Percentiles rank a stretch among this genome's conserved stretches.
Evolutionary conservation across 2,888 invertebrate species (phyloP).

Genomic region (Nomada flava): DNA sequence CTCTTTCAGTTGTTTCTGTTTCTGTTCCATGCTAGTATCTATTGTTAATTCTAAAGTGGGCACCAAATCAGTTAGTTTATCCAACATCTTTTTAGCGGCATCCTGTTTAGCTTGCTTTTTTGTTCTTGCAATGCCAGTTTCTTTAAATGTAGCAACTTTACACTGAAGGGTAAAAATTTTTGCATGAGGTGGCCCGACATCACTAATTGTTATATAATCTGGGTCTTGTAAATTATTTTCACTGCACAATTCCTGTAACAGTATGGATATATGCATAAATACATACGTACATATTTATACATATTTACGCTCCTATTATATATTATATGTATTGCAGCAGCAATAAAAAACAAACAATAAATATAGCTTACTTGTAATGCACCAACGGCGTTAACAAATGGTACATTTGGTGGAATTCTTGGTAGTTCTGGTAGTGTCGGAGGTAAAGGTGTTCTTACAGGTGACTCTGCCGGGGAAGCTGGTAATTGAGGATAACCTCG

Average conservation of each 20-base stretch:
- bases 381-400: constrained; percentile 81
- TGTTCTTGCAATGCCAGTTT: constrained; percentile 86
- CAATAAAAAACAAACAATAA: constrained; percentile 8
- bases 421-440: constrained; percentile 59
- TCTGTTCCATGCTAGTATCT: neutral
- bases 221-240: constrained; percentile 85
- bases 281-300: neutral
- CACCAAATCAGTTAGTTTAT: constrained; percentile 73
- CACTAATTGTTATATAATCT: constrained; percentile 86
- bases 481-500: constrained; percentile 77
- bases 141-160: constrained; percentile 85
- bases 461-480: constrained; percentile 75
- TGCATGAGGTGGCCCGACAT: constrained; percentile 89
- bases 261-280: constrained; percentile 30
- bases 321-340: neutral
- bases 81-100: constrained; percentile 85
- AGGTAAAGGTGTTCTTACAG: constrained; percentile 74
- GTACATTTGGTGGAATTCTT: constrained; percentile 68
- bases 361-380: constrained; percentile 74
- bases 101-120: constrained; percentile 89
- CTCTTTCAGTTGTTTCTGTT: constrained; percentile 16
- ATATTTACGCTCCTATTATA: neutral
- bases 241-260: constrained; percentile 78
- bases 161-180: constrained; percentile 87
- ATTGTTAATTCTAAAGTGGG: neutral